Percentiles rank a stretch among this genome's conserved stretches.
These are phyloP conservation scores for Cyrtonyx montezumae DNA, from an alignment of 2,113 vertebrate genomes.

Conservation along the genomic window DNA sequence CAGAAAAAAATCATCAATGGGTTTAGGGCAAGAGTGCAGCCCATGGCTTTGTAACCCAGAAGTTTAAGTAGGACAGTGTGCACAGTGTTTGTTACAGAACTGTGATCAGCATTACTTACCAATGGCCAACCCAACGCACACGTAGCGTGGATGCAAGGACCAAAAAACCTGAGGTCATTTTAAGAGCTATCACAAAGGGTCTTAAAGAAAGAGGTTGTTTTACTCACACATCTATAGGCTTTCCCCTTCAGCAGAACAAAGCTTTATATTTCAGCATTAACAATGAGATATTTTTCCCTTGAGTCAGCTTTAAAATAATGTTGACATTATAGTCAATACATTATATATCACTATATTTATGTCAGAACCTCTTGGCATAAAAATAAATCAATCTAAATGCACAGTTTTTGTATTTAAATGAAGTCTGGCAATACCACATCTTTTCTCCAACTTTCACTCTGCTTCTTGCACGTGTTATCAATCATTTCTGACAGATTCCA, in stretches of 20 bases:
- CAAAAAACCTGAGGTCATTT: neutral
- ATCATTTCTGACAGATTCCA: slow-evolving; percentile 30
- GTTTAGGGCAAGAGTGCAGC: neutral
- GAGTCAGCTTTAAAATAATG: slow-evolving; percentile 74
- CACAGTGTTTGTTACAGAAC: fast-evolving
- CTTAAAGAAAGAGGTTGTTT: neutral
- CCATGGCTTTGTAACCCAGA: neutral
- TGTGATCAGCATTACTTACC: neutral
- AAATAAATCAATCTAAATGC: slow-evolving; percentile 61
- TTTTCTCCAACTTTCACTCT: neutral
- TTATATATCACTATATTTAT: slow-evolving; percentile 49
- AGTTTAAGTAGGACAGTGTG: neutral
- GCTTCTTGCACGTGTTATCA: neutral
- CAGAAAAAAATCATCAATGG: neutral
- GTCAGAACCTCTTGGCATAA: slow-evolving; percentile 63
- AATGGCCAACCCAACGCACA: neutral
- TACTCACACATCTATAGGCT: neutral
- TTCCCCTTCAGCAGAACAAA: neutral
- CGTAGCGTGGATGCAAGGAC: fast-evolving
- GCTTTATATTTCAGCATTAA: slow-evolving; percentile 25
- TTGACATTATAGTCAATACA: slow-evolving; percentile 58
- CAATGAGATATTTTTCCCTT: slow-evolving; percentile 54
- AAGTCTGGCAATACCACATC: slow-evolving; percentile 1
- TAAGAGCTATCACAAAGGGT: neutral
- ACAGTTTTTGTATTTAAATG: slow-evolving; percentile 35